Base-by-base conservation (phyloP, 53 echinoderm and acorn worm genomes). In the Arbacia lixula region DNA sequence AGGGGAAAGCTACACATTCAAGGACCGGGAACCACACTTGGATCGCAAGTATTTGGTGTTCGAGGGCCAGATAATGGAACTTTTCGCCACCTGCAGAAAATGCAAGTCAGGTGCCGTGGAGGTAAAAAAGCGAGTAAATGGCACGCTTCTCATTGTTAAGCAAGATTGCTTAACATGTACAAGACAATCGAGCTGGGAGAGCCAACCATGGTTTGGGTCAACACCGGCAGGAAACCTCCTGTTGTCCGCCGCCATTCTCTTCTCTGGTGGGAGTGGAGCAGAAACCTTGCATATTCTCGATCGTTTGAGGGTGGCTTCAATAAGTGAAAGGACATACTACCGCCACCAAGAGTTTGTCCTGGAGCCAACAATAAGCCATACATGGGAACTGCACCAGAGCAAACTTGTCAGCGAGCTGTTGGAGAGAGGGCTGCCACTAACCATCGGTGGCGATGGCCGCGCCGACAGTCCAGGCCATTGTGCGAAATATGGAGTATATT, bases 381-480 rank as follows among this genome's bases (percentile, higher is more conserved):
- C 3, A 4, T 62, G 63, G 63, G 63, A 31, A 12, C 3, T 31
- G 12, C 21, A 62, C 63, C 63, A 62, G 27, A 62, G 12, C 14
- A 4, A 2, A 4, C 12, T 26, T 25, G 63, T 28, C 28, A 14
- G 12, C 12, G 27, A 62, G 63, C 63, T 31, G 12, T n/a, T 62
- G 21, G 32, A 62, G 63, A 28, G 32, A 26, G n/a, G 63, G 63
- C 72, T 39, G 41, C 85, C 85, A 39, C 40, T 60, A 29, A 72
- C 38, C 12, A 60, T 86, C 6, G 86, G 82, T 12, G 90, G 86
- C 0, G 83, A 90, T 74, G 90, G 86, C 2, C 53, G 83, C 54
- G 86, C 83, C 22, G 90, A 83, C 32, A 90, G 90, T 35, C 90
- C 86, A 41, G 90, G 90, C 1, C 83, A 90, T 36, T 82, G 66